Evolutionary conservation across 1,140 invertebrate species (phyloP).

Genomic region (Nixonia krombeini): DNA sequence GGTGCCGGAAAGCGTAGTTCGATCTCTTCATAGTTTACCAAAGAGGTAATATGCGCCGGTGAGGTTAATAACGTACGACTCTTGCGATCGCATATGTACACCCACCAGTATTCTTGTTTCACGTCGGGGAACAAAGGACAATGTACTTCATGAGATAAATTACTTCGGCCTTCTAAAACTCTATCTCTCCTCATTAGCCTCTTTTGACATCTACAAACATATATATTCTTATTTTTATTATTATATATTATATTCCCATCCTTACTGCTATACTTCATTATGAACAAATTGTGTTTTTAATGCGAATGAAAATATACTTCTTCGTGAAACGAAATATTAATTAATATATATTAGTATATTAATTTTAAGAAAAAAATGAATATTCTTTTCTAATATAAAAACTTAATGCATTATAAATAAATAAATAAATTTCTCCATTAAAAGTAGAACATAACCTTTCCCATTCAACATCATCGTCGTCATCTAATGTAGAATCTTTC

Average conservation of each 20-base stretch:
- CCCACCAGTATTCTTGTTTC: slow-evolving; percentile 99
- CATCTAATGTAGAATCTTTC: slow-evolving; percentile 76
- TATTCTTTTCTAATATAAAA: no score
- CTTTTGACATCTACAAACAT: slow-evolving; percentile 76
- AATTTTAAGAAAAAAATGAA: no score
- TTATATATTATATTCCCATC: no score
- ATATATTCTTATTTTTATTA: no score
- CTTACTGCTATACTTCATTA: no score
- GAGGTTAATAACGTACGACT: slow-evolving; percentile 89
- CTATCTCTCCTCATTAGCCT: slow-evolving; percentile 86
- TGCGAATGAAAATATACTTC: no score
- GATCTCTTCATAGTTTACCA: slow-evolving; percentile 86
- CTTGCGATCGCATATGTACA: slow-evolving; percentile 96
- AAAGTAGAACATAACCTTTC: slow-evolving; percentile 69
- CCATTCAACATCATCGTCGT: slow-evolving; percentile 81
- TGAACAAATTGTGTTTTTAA: no score
- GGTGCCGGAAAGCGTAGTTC: slow-evolving; percentile 95
- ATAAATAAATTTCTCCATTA: no score
- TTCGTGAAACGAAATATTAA: no score
- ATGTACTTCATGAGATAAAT: slow-evolving; percentile 95
- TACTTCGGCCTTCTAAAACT: slow-evolving; percentile 91
- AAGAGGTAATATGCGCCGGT: slow-evolving; percentile 90
- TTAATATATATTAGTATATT: no score
- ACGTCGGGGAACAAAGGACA: slow-evolving; percentile 95
- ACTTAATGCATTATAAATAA: no score